Evolutionary conservation across 2,888 invertebrate species (phyloP).

Genomic region (Protophormia terraenovae): DNA sequence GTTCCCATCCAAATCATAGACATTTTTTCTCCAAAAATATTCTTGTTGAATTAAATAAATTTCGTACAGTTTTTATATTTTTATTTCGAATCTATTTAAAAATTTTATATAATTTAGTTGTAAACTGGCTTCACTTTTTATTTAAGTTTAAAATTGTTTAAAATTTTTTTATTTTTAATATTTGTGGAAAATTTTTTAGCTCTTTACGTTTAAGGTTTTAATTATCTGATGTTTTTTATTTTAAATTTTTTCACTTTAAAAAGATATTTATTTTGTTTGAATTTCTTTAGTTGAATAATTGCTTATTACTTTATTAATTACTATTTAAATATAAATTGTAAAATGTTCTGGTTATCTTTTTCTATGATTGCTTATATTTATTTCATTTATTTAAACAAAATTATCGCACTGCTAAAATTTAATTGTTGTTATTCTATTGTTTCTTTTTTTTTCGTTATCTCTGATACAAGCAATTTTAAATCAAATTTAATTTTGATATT

Average conservation of each 20-base stretch:
- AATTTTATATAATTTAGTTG: background rate
- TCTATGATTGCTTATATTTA: background rate
- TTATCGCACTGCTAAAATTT: background rate
- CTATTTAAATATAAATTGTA: background rate
- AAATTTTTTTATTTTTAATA: background rate
- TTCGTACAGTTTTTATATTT: background rate
- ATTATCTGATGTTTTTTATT: background rate
- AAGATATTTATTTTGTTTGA: background rate
- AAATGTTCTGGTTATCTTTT: slow-evolving; percentile 9
- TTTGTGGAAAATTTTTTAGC: background rate
- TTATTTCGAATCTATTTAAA: background rate
- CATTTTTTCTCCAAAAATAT: slow-evolving; percentile 80
- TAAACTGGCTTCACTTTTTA: background rate
- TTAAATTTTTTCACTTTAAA: background rate
- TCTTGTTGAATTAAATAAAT: background rate
- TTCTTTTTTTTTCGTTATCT: slow-evolving; percentile 28
- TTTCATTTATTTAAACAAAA: background rate
- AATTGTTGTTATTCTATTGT: background rate
- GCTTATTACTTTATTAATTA: background rate
- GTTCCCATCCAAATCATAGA: slow-evolving; percentile 85
- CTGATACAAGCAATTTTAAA: slow-evolving; percentile 10
- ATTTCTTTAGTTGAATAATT: background rate
- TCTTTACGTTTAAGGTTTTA: background rate
- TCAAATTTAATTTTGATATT: slow-evolving; percentile 5
- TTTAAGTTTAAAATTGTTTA: background rate